These are phyloP conservation scores for Cardinalis cardinalis DNA, from an alignment of 2,113 vertebrate genomes.

Conservation along the genomic window DNA sequence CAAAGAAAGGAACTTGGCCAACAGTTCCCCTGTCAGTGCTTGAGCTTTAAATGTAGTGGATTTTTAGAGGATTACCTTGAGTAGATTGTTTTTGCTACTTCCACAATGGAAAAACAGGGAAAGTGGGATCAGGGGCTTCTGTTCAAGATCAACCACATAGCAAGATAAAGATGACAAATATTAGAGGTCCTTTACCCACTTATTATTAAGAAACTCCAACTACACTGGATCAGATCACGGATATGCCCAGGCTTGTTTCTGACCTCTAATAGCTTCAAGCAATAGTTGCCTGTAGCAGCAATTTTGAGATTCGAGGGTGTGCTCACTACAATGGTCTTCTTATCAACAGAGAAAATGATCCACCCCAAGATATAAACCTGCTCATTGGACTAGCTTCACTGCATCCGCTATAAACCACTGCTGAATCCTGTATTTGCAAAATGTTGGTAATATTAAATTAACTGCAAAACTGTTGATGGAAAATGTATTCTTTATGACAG, in stretches of 20 bases:
- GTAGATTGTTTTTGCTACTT: neutral
- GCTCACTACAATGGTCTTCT: neutral
- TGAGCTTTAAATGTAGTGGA: neutral
- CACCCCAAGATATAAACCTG: neutral
- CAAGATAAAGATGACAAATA: neutral
- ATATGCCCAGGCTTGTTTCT: neutral
- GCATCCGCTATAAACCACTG: neutral
- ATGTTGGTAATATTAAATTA: conserved; percentile 27
- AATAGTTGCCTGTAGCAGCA: neutral
- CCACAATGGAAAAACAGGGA: neutral
- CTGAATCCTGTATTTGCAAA: neutral
- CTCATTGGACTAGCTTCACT: neutral
- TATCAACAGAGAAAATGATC: neutral
- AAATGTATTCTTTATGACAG: conserved; percentile 48
- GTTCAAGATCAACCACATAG: neutral
- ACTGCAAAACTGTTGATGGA: conserved; percentile 18
- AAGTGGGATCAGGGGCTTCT: neutral
- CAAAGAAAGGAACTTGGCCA: neutral
- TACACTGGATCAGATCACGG: neutral
- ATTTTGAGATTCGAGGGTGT: neutral
- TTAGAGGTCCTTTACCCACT: neutral
- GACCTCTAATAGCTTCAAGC: neutral
- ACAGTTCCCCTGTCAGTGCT: accelerated
- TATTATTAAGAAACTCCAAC: neutral
- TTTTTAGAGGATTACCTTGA: neutral